Conservation (phyloP, 1,140 invertebrate species). For the Matsumurasca onukii region DNA sequence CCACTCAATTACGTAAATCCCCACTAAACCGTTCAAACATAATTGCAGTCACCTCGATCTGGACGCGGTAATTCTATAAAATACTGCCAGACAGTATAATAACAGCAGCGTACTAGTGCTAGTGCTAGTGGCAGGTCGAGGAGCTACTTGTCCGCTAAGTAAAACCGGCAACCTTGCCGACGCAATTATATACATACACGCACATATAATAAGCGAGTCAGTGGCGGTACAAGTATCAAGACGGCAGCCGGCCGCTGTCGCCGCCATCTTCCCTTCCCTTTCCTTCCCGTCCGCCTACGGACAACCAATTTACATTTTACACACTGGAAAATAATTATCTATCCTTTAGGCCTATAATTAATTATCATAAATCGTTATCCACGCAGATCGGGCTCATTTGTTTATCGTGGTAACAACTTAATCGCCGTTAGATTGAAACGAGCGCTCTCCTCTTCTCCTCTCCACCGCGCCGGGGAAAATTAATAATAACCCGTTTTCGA, state of each 20-base stretch:
- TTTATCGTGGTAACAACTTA: slow-evolving; percentile 23
- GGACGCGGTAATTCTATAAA: too few relatives aligned
- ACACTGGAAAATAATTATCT: slow-evolving; percentile 32
- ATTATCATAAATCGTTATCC: slow-evolving; percentile 30
- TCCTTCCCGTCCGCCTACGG: slow-evolving; percentile 14
- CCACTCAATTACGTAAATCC: too few relatives aligned
- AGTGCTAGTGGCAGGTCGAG: too few relatives aligned
- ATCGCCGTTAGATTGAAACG: slow-evolving; percentile 15
- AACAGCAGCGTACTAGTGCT: too few relatives aligned
- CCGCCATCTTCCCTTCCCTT: slow-evolving; percentile 21
- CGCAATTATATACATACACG: not conserved
- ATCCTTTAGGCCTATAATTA: slow-evolving; percentile 30
- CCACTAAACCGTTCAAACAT: too few relatives aligned
- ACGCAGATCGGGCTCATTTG: slow-evolving; percentile 4
- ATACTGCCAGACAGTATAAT: too few relatives aligned
- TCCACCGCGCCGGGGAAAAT: too few relatives aligned
- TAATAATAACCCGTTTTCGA: slow-evolving; percentile 25
- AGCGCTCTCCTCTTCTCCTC: too few relatives aligned
- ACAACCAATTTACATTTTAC: slow-evolving; percentile 23
- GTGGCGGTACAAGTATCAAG: not conserved
- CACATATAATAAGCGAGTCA: not conserved
- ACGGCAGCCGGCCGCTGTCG: not conserved
- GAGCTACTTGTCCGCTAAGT: too few relatives aligned
- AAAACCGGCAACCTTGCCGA: not conserved
- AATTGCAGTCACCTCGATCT: too few relatives aligned